Conservation (phyloP, 2,888 invertebrate genomes). For the Fragum whitleyi region DNA sequence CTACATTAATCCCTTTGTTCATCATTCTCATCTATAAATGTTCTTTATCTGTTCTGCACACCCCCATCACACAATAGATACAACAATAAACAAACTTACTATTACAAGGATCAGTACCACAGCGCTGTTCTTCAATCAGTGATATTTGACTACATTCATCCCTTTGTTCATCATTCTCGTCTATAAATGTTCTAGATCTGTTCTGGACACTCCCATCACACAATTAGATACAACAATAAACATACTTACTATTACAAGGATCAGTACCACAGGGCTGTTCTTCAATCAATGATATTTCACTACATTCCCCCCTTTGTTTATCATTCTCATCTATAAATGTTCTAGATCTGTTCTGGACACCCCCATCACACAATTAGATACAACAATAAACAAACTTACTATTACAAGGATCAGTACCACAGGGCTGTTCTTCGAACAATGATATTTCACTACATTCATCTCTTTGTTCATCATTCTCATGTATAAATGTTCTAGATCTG, state of each 20-base stretch:
- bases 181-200: conserved; percentile 20
- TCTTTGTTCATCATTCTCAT: conserved; percentile 27
- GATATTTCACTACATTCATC: conserved; percentile 19
- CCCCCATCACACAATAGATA: conserved; percentile 43
- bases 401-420: conserved; percentile 32
- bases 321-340: conserved; percentile 25
- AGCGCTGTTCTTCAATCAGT: conserved; percentile 17
- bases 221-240: too few species aligned
- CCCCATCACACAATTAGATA: too few species aligned
- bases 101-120: conserved; percentile 35
- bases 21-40: conserved; percentile 30
- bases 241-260: conserved; percentile 40
- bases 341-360: conserved; percentile 25
- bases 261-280: conserved; percentile 21
- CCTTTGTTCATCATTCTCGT: conserved; percentile 28
- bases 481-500: conserved; percentile 19
- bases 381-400: too few species aligned
- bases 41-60: conserved; percentile 18
- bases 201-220: conserved; percentile 33
- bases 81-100: too few species aligned
- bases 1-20: conserved; percentile 25
- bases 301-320: conserved; percentile 19
- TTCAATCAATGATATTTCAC: conserved; percentile 1
- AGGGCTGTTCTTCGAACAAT: conserved; percentile 11
- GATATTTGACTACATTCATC: conserved; percentile 19